A percentile compares a stretch with the other conserved stretches of the same genome.
Evolutionary conservation across 2,113 vertebrate species (phyloP).

Genomic region (Muntiacus muntjak): DNA sequence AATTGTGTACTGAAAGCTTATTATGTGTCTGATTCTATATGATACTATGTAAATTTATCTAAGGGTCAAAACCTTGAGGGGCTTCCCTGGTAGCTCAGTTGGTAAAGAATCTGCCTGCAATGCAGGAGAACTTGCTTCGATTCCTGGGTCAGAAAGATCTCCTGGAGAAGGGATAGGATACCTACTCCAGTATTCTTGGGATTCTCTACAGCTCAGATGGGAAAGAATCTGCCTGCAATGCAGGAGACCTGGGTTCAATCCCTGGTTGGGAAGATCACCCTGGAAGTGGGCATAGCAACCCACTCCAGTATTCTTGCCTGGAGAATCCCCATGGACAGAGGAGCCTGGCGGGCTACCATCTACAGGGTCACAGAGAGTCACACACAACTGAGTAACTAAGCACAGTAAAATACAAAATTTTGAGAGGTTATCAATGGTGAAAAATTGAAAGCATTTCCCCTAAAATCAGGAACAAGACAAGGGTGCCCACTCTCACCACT

Average conservation of each 20-base stretch:
- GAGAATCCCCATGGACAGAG: not conserved
- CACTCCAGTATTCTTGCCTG: not conserved
- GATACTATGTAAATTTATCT: not conserved
- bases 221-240: not conserved
- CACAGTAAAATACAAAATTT: not conserved
- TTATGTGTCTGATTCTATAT: not conserved
- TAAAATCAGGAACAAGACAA: no score
- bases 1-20: not conserved
- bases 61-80: not conserved
- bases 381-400: not conserved
- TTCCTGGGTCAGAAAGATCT: not conserved
- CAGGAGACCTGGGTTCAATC: not conserved
- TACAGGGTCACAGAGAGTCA: not conserved
- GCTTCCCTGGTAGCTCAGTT: not conserved
- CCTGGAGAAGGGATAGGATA: not conserved
- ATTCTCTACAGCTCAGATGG: not conserved
- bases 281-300: not conserved
- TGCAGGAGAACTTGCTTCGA: not conserved
- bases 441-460: no score
- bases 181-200: not conserved
- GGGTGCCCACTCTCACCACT: no score
- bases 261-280: not conserved
- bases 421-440: not conserved
- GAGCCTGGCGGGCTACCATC: not conserved
- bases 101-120: not conserved